Conservation (phyloP, 2,888 invertebrate species). For the Acrobasis suavella region DNA sequence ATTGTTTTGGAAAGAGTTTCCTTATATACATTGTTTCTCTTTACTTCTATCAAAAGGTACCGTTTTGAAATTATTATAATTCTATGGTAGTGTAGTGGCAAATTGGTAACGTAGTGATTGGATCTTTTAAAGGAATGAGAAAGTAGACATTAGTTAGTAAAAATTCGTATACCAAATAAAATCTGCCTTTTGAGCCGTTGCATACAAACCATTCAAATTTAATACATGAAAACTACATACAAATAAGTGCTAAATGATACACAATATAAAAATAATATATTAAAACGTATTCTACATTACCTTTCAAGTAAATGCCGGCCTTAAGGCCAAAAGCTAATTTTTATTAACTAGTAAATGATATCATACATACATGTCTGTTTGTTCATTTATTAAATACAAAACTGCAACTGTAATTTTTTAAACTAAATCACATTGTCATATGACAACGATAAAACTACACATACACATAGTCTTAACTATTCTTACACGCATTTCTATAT, state of each 20-base stretch:
- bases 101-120: too few relatives aligned
- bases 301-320: slow-evolving; percentile 21
- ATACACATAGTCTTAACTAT: too few relatives aligned
- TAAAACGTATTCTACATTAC: slow-evolving; percentile 18
- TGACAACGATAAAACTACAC: too few relatives aligned
- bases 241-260: background rate
- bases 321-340: slow-evolving; percentile 8
- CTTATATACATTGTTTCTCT: too few relatives aligned
- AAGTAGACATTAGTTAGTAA: background rate
- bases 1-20: too few relatives aligned
- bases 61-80: too few relatives aligned
- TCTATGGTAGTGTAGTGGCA: too few relatives aligned
- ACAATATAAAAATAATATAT: slow-evolving; percentile 22
- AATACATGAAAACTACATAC: slow-evolving; percentile 10
- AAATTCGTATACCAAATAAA: background rate
- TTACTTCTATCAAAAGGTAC: too few relatives aligned
- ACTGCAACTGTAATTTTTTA: too few relatives aligned
- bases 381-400: too few relatives aligned
- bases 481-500: too few relatives aligned
- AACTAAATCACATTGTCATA: too few relatives aligned
- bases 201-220: background rate
- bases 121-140: background rate
- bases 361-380: slow-evolving; percentile 16
- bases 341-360: slow-evolving; percentile 13
- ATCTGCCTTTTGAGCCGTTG: slow-evolving; percentile 5